These are phyloP conservation scores for Cynodonichthys magdalenae DNA, from an alignment of 2,797 vertebrate species.

Conservation along the genomic window DNA sequence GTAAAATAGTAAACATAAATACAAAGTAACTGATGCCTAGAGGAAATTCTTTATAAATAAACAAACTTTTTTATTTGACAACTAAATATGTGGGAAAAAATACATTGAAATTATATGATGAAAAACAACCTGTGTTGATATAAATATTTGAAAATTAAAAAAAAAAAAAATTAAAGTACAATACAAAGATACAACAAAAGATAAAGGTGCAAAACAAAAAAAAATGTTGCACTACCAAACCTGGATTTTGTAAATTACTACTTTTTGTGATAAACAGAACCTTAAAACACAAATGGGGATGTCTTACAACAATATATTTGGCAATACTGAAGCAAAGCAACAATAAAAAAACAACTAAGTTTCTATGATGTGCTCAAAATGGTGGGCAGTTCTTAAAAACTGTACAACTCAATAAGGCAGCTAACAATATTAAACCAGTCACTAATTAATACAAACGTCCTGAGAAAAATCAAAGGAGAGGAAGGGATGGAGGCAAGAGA, in stretches of 20 bases:
- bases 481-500: slow-evolving; percentile 51
- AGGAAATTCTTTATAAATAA: background rate
- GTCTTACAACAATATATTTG: slow-evolving; percentile 5
- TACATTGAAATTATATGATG: too few species aligned
- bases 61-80: background rate
- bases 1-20: slow-evolving; percentile 15
- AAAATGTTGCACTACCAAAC: background rate
- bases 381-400: slow-evolving; percentile 8
- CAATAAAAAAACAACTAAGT: slow-evolving; percentile 2
- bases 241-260: background rate
- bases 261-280: background rate
- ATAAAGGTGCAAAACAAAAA: background rate
- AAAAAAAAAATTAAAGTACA: too few species aligned
- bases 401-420: slow-evolving; percentile 27
- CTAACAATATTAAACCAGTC: slow-evolving; percentile 65
- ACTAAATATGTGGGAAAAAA: too few species aligned
- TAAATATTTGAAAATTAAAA: too few species aligned
- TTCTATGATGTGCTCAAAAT: slow-evolving; percentile 5
- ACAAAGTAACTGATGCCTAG: too few species aligned
- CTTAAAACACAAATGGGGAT: background rate
- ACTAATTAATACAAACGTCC: slow-evolving; percentile 74
- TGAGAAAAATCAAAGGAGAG: slow-evolving; percentile 76
- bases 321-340: background rate
- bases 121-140: too few species aligned
- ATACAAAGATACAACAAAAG: background rate